phyloP scores from a whole-genome alignment of 2,113 vertebrate species.

The Bagarius yarrelli region DNA sequence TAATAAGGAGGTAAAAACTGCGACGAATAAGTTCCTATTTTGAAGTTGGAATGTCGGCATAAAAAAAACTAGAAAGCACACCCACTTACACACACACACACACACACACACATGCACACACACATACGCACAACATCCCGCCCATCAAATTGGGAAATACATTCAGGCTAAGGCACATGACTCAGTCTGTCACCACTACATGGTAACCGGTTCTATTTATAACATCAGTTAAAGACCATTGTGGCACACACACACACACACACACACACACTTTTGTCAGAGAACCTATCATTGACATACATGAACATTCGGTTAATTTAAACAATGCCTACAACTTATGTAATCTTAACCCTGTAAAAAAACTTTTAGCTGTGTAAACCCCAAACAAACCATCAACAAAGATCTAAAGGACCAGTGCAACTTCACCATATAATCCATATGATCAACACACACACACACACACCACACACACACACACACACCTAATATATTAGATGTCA shows the following conservation, averaged over 20 bases:
- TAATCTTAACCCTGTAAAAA: no score
- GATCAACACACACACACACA: background rate
- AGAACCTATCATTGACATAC: background rate
- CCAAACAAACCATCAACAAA: no score
- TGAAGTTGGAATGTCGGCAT: conserved; percentile 11
- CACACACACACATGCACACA: background rate
- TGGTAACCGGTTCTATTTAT: conserved; percentile 70
- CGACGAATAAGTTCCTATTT: background rate
- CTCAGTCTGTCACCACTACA: conserved; percentile 73
- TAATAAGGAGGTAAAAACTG: background rate
- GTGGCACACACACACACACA: conserved; percentile 13
- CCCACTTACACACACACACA: conserved; percentile 18
- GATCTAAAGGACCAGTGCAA: no score
- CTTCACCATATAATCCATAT: no score
- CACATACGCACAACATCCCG: conserved; percentile 40
- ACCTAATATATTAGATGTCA: conserved; percentile 63
- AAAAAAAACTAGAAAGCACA: conserved; percentile 15
- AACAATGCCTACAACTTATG: no score
- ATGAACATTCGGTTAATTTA: no score
- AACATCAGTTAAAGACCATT: conserved; percentile 66
- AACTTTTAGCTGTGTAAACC: no score
- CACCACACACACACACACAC: background rate
- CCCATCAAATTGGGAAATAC: conserved; percentile 68
- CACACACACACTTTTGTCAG: conserved; percentile 36
- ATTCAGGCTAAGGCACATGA: conserved; percentile 71